phyloP scores from a whole-genome alignment of 2,888 invertebrate species.

The Pimpla rufipes region DNA sequence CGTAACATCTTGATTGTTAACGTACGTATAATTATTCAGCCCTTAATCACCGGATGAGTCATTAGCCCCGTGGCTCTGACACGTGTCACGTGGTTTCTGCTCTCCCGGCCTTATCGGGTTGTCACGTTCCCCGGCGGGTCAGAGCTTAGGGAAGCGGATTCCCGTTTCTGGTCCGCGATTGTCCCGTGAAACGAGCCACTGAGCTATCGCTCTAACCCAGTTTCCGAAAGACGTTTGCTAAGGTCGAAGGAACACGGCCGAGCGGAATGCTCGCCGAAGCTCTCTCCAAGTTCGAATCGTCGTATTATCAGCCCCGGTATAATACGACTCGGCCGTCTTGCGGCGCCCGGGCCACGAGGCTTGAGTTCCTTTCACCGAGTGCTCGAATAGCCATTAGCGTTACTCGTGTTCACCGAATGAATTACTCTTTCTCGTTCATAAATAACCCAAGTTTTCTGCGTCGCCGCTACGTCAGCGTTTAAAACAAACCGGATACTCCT shows the following conservation, averaged over 20 bases:
- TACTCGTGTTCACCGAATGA: conserved; percentile 11
- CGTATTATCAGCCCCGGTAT: conserved; percentile 36
- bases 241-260: conserved; percentile 42
- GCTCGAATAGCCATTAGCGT: conserved; percentile 20
- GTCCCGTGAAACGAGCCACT: conserved; percentile 49
- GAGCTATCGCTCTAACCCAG: conserved; percentile 53
- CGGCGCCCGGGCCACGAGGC: neutral
- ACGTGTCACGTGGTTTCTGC: conserved; percentile 49
- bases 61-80: conserved; percentile 41
- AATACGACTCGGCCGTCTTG: conserved; percentile 15
- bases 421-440: conserved; percentile 11
- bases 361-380: conserved; percentile 26
- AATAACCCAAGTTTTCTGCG: neutral
- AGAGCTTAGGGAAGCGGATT: conserved; percentile 49
- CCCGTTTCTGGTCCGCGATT: conserved; percentile 26
- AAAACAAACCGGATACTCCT: neutral
- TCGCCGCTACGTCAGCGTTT: neutral
- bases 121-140: conserved; percentile 52
- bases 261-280: conserved; percentile 27
- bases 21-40: conserved; percentile 55
- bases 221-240: conserved; percentile 52
- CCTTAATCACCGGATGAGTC: conserved; percentile 55
- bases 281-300: conserved; percentile 44
- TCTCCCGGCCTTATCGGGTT: conserved; percentile 56
- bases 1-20: conserved; percentile 34